Base-by-base conservation (phyloP, 2,888 invertebrate genomes). In the Torymus aiolomorphi region DNA sequence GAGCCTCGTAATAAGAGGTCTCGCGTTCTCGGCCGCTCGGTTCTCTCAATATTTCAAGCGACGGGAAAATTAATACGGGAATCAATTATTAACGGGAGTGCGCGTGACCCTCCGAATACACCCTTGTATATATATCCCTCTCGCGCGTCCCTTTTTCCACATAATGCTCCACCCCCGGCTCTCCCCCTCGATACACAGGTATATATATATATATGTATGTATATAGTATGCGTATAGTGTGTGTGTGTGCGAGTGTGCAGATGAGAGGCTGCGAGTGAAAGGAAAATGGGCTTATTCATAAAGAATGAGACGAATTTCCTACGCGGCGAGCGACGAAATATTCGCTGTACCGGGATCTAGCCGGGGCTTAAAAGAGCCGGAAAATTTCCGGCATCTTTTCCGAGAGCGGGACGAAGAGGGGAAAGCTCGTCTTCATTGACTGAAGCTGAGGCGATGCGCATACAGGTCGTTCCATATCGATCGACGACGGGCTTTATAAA, bases 251-350 rank as follows among this genome's bases (percentile, higher is more conserved):
- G 42, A 8, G 42, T 42, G 42, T 42, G 42, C 42, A 42, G 42
- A 42, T 42, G 66, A 1, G 57, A 18, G 69, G 56, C 31, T 31
- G 52, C 31, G 74, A 82, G 78, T 76, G 78, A 78, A 78, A 78
- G 78, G 73, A 80, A 80, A 84, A 82, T 82, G 74, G 78, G 57
- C 76, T 81, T 75, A 81, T 81, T 81, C 81, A 81, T 81, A 79
- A 81, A 76, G 76, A 81, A 81, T 81, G 81, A 81, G 76, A 72
- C 51, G 63, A 81, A 81, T 76, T 81, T 81, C 65, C 69, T 72
- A 12, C 66, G 49, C 59, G 31, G 67, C 57, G 42, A 24, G 8
- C 42, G 42, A 8, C 42, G 42, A 61, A 78, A 78, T 81, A 78
- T 76, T 81, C 78, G 18, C 59, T 10, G 75, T 56, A 63, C 42